Percentiles rank a stretch among this genome's conserved stretches.
phyloP scores from a whole-genome alignment of 2,113 vertebrate genomes.

The Nymphicus hollandicus region DNA sequence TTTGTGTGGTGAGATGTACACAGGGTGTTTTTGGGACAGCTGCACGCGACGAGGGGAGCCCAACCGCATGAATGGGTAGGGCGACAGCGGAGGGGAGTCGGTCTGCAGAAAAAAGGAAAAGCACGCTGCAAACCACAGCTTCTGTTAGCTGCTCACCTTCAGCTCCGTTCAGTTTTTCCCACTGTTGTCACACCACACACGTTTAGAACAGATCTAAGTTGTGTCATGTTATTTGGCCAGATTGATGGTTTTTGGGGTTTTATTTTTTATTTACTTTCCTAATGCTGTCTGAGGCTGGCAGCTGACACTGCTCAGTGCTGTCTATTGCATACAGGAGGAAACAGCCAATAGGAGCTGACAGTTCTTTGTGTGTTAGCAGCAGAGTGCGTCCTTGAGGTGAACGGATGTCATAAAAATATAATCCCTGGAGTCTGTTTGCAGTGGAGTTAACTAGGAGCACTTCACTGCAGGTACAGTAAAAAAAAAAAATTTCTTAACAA shows the following conservation, averaged over 20 bases:
- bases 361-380: not conserved
- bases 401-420: not conserved
- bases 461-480: accelerated
- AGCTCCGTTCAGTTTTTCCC: not conserved
- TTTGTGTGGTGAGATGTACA: slow-evolving; percentile 92
- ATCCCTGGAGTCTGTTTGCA: not conserved
- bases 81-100: slow-evolving; percentile 84
- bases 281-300: not conserved
- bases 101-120: slow-evolving; percentile 52
- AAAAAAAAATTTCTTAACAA: accelerated
- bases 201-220: not conserved
- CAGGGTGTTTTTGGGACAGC: slow-evolving; percentile 85
- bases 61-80: slow-evolving; percentile 82
- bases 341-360: not conserved
- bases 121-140: not conserved
- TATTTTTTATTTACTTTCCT: not conserved
- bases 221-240: not conserved
- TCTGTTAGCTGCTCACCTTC: not conserved
- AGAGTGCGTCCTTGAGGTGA: not conserved
- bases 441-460: no score
- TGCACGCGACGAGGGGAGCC: slow-evolving; percentile 87
- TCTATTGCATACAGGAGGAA: not conserved
- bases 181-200: accelerated
- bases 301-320: not conserved
- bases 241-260: accelerated